Percentiles rank a stretch among this genome's conserved stretches.
Conservation (phyloP, 2,113 vertebrate genomes). For the Nycticryphes semicollaris region DNA sequence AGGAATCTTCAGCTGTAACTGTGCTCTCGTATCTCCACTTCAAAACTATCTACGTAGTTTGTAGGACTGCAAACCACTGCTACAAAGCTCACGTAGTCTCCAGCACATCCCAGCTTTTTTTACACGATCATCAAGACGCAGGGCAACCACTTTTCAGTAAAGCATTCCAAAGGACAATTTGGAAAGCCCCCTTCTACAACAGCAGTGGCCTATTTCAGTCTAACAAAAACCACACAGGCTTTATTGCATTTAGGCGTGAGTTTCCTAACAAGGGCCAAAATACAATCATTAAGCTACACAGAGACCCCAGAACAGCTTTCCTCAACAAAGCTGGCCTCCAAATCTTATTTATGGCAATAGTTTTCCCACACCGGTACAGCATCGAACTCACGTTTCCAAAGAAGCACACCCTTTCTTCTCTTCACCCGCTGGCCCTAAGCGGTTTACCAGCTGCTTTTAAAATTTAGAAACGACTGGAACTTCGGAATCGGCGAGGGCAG, state of each 20-base stretch:
- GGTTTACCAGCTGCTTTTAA: background rate
- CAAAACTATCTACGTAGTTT: background rate
- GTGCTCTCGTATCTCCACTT: background rate
- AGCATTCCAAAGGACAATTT: background rate
- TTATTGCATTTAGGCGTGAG: too few species aligned
- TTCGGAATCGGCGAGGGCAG: fast-evolving
- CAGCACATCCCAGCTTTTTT: background rate
- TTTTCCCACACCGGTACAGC: background rate
- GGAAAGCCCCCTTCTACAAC: background rate
- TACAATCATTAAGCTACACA: too few species aligned
- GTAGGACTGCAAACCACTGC: background rate
- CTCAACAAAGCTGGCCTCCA: background rate
- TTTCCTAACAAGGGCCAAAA: background rate
- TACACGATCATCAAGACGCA: fast-evolving
- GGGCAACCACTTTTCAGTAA: background rate
- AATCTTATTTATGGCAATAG: fast-evolving
- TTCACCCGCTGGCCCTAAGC: too few species aligned
- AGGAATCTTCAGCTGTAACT: background rate
- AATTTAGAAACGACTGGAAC: background rate
- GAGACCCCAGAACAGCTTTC: background rate
- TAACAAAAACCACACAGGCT: fast-evolving
- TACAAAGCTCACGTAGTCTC: background rate
- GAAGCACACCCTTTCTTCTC: too few species aligned
- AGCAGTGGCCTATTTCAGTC: background rate
- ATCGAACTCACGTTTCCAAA: fast-evolving